Evolutionary conservation across 2,113 vertebrate genomes (phyloP).

Genomic region (Salminus brasiliensis): DNA sequence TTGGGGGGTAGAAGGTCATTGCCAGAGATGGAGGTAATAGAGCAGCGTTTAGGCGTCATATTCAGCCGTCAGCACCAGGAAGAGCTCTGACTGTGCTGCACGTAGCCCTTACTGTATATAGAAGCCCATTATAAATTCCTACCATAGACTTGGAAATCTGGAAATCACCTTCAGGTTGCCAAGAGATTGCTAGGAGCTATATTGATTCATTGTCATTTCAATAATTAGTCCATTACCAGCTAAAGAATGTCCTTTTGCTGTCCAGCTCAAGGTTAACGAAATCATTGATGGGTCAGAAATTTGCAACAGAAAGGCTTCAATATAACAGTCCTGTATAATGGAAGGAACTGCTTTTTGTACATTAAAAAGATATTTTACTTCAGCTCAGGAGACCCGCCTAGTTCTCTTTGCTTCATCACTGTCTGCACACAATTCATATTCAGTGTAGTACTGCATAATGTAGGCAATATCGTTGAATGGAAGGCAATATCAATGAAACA

Average conservation of each 20-base stretch:
- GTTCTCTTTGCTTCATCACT: neutral
- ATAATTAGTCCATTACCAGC: neutral
- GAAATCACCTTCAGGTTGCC: neutral
- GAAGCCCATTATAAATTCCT: conserved; percentile 3
- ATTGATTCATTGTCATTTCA: neutral
- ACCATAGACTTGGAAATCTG: conserved; percentile 1
- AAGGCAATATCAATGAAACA: neutral
- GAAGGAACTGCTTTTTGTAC: neutral
- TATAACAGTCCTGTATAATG: neutral
- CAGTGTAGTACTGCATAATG: conserved; percentile 1
- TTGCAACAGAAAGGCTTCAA: neutral
- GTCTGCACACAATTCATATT: neutral
- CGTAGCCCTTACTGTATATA: neutral
- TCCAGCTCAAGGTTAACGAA: neutral
- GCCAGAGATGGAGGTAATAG: neutral
- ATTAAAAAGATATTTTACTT: neutral
- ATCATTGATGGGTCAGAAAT: neutral
- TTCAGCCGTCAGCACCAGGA: neutral
- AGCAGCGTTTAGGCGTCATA: neutral
- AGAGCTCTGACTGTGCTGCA: neutral
- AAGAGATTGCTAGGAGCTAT: neutral
- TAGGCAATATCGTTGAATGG: neutral
- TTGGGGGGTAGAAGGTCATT: neutral
- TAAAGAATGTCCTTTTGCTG: neutral
- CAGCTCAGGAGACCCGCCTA: neutral